These are phyloP conservation scores for Camelus bactrianus DNA, from an alignment of 2,113 vertebrate genomes.

Conservation along the genomic window DNA sequence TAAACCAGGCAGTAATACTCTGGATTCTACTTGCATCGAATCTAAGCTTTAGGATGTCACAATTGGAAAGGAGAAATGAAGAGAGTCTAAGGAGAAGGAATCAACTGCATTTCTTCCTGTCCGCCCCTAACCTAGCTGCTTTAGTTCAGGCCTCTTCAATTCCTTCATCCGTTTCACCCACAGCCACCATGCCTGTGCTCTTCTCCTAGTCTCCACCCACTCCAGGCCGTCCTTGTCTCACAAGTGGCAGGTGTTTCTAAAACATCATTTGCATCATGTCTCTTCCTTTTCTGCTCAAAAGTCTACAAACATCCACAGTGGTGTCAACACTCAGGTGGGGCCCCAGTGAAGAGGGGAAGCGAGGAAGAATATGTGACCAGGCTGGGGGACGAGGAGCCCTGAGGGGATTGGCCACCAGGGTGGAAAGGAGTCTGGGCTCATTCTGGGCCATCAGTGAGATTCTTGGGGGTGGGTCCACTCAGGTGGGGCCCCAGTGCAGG, in stretches of 20 bases:
- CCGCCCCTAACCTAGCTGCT: background rate
- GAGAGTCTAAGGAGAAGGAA: background rate
- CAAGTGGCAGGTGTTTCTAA: background rate
- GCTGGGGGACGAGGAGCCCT: background rate
- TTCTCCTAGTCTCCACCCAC: background rate
- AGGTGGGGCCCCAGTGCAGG: background rate
- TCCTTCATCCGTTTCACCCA: background rate
- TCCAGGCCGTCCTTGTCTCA: background rate
- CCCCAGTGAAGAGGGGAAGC: background rate
- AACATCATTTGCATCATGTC: background rate
- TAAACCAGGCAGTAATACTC: background rate
- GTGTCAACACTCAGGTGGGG: background rate
- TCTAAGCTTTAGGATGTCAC: background rate
- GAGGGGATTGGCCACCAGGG: too few species aligned
- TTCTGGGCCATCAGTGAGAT: background rate
- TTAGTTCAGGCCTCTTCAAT: background rate
- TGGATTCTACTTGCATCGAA: background rate
- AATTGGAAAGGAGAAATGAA: background rate
- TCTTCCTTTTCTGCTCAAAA: background rate
- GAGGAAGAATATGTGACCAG: background rate
- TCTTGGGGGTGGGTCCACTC: rapidly evolving
- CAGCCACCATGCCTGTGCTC: background rate
- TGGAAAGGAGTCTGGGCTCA: background rate
- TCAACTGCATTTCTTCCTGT: background rate
- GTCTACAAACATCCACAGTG: background rate